Percentiles rank a stretch among this genome's conserved stretches.
Conservation (phyloP, 1,140 invertebrate species). For the Antheraea mylitta region DNA sequence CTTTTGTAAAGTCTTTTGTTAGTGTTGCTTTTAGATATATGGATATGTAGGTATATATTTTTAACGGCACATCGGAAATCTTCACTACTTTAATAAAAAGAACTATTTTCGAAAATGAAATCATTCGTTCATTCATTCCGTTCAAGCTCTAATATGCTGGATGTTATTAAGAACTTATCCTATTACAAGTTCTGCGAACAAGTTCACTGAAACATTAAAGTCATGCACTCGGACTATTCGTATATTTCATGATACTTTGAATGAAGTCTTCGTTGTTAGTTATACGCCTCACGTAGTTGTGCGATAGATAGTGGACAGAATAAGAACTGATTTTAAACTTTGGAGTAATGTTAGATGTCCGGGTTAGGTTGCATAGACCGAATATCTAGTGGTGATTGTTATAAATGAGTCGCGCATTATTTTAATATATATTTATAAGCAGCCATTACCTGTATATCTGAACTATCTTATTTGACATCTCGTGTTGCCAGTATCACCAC, state of each 20-base stretch:
- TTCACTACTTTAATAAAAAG: no score
- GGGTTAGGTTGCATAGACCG: neutral
- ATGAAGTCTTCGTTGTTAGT: neutral
- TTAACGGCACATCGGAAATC: no score
- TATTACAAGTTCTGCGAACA: conserved; percentile 28
- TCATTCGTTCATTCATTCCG: neutral
- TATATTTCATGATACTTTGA: neutral
- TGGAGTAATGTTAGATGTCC: neutral
- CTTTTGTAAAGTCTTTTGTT: no score
- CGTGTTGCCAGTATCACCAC: no score
- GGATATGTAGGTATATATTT: no score
- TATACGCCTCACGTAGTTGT: neutral
- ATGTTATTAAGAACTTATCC: conserved; percentile 31
- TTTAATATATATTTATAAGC: no score
- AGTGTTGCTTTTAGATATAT: no score
- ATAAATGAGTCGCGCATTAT: no score
- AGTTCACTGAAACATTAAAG: neutral
- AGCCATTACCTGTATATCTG: no score
- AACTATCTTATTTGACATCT: no score
- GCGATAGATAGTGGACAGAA: neutral
- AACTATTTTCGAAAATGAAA: neutral
- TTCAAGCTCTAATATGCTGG: conserved; percentile 28
- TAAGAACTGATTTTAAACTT: neutral
- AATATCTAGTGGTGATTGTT: neutral
- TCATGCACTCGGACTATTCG: neutral